Evolutionary conservation across 2,888 invertebrate genomes (phyloP).

Genomic region (Amblyteles armatorius): DNA sequence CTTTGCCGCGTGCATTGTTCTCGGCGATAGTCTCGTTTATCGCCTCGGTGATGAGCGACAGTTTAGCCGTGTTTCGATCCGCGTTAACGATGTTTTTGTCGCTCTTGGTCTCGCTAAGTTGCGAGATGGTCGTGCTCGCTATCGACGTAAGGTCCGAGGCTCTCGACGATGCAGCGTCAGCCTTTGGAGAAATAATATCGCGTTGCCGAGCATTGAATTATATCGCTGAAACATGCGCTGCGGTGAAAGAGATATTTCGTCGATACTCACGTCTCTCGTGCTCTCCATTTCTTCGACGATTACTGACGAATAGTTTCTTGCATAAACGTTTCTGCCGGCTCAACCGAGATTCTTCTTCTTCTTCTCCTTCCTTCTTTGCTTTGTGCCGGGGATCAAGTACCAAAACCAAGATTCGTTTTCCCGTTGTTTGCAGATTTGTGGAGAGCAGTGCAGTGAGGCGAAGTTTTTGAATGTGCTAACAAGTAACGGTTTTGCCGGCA

Average conservation of each 20-base stretch:
- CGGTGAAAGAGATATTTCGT: not conserved
- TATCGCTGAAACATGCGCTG: not conserved
- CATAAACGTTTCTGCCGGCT: not conserved
- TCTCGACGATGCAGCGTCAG: conserved; percentile 12
- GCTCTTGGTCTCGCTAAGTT: conserved; percentile 23
- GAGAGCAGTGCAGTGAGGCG: not conserved
- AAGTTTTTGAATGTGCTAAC: not conserved
- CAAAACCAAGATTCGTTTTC: not conserved
- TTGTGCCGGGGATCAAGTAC: too few species aligned
- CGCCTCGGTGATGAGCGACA: conserved; percentile 72
- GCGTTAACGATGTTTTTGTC: not conserved
- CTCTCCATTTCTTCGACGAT: conserved; percentile 23
- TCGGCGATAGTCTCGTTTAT: conserved; percentile 77
- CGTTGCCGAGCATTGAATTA: not conserved
- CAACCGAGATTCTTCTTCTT: not conserved
- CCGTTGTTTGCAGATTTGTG: not conserved
- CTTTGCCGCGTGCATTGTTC: conserved; percentile 72
- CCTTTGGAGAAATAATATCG: conserved; percentile 1
- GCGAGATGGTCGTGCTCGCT: conserved; percentile 7
- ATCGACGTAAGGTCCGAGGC: conserved; percentile 30
- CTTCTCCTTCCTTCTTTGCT: too few species aligned
- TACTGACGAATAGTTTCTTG: not conserved
- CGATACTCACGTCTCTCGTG: conserved; percentile 44
- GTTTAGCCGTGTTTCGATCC: conserved; percentile 44
- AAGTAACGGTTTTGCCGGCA: not conserved